Evolutionary conservation across 2,888 invertebrate genomes (phyloP).

Genomic region (Tortricodes alternella): DNA sequence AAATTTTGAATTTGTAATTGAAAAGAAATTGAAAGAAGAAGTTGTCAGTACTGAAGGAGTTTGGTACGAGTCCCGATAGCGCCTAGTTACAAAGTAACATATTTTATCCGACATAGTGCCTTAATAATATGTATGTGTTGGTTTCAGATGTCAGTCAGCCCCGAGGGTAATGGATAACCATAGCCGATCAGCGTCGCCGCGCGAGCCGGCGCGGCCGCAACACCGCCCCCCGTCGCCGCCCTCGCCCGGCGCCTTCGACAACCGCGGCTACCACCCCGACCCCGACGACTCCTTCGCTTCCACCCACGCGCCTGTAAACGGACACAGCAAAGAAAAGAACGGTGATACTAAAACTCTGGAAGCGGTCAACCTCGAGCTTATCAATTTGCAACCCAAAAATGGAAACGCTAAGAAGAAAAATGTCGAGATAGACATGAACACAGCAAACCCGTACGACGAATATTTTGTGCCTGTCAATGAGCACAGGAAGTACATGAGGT

Average conservation of each 20-base stretch:
- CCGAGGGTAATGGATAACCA: constrained; percentile 78
- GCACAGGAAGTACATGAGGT: constrained; percentile 93
- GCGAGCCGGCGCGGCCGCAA: constrained; percentile 76
- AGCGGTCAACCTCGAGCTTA: constrained; percentile 91
- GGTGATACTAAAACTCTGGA: constrained; percentile 80
- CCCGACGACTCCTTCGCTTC: constrained; percentile 79
- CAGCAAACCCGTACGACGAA: constrained; percentile 89
- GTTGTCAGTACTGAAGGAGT: too few species aligned
- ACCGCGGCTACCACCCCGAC: constrained; percentile 74
- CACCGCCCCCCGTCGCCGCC: constrained; percentile 70
- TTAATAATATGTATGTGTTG: constrained; percentile 26
- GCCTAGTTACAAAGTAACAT: too few species aligned
- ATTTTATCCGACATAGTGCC: too few species aligned
- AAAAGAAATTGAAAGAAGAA: too few species aligned
- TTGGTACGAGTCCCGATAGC: too few species aligned
- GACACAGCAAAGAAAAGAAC: constrained; percentile 65
- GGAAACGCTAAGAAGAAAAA: constrained; percentile 85
- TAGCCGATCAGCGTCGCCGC: constrained; percentile 78
- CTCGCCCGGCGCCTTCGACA: constrained; percentile 63
- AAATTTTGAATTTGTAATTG: too few species aligned
- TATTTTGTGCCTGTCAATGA: constrained; percentile 94
- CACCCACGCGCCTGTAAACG: too few species aligned
- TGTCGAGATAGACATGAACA: constrained; percentile 84
- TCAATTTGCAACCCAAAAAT: constrained; percentile 86
- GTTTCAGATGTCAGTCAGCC: constrained; percentile 77